phyloP scores from a whole-genome alignment of 2,797 vertebrate species.

The Thunnus albacares region DNA sequence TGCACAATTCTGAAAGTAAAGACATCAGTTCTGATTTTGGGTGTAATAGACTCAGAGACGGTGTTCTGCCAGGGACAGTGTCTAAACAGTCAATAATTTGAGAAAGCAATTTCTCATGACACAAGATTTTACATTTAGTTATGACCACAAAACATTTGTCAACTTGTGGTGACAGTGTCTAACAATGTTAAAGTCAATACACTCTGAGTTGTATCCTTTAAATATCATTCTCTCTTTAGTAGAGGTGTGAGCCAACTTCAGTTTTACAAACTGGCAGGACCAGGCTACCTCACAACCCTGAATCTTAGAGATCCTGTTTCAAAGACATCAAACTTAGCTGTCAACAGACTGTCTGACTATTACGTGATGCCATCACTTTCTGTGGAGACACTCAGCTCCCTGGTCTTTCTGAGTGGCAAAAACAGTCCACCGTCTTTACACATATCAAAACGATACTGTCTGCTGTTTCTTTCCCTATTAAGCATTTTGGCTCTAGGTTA shows the following conservation, averaged over 20 bases:
- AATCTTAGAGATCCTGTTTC: background rate
- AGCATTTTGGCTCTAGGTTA: background rate
- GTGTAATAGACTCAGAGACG: constrained; percentile 8
- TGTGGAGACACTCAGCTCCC: too few relatives aligned
- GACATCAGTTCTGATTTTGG: background rate
- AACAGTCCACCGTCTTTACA: background rate
- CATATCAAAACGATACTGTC: background rate
- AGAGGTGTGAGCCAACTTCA: background rate
- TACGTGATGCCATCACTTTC: background rate
- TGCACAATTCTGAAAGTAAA: background rate
- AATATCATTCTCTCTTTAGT: background rate
- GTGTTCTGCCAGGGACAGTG: background rate
- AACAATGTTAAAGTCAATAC: background rate
- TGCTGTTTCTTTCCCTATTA: background rate
- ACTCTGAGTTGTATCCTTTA: background rate
- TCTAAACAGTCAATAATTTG: background rate
- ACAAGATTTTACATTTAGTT: too few relatives aligned
- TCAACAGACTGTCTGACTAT: background rate
- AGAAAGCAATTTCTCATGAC: too few relatives aligned
- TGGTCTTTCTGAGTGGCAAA: background rate
- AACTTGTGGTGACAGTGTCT: too few relatives aligned
- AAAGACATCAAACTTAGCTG: background rate
- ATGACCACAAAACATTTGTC: too few relatives aligned
- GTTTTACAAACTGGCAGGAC: constrained; percentile 4
- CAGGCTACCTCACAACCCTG: background rate